Evolutionary conservation across 2,113 vertebrate species (phyloP).

Genomic region (Phalacrocorax carbo): DNA sequence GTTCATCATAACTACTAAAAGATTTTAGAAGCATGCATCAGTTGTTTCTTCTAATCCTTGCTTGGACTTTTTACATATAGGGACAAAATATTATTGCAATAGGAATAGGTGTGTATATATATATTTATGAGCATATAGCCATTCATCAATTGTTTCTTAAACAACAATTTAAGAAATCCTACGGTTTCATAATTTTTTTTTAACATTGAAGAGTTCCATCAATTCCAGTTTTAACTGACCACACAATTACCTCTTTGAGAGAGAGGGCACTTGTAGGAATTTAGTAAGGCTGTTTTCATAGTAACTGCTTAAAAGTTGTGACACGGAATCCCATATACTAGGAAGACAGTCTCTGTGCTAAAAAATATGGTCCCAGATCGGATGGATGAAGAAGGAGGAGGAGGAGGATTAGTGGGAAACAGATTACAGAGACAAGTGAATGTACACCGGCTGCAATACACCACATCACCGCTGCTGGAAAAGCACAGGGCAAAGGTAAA

Average conservation of each 20-base stretch:
- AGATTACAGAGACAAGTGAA: background rate
- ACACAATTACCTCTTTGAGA: background rate
- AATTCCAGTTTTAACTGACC: background rate
- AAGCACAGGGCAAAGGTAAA: background rate
- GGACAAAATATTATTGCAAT: background rate
- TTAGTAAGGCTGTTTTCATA: background rate
- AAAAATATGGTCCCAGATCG: background rate
- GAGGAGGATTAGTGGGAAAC: background rate
- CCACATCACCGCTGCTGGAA: background rate
- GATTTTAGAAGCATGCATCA: background rate
- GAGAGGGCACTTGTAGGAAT: background rate
- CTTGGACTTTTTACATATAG: background rate
- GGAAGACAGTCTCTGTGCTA: background rate
- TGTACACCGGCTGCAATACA: background rate
- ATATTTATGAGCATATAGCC: background rate
- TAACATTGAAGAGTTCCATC: background rate
- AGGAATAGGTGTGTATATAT: background rate
- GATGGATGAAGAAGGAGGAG: background rate
- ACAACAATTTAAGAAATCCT: background rate
- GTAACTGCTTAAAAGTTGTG: background rate
- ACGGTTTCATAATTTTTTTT: background rate
- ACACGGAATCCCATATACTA: background rate
- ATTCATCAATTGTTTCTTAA: background rate
- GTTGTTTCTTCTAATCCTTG: background rate
- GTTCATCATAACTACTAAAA: background rate